Conservation (phyloP, 2,888 invertebrate genomes). For the Sphaerophoria rueppellii region DNA sequence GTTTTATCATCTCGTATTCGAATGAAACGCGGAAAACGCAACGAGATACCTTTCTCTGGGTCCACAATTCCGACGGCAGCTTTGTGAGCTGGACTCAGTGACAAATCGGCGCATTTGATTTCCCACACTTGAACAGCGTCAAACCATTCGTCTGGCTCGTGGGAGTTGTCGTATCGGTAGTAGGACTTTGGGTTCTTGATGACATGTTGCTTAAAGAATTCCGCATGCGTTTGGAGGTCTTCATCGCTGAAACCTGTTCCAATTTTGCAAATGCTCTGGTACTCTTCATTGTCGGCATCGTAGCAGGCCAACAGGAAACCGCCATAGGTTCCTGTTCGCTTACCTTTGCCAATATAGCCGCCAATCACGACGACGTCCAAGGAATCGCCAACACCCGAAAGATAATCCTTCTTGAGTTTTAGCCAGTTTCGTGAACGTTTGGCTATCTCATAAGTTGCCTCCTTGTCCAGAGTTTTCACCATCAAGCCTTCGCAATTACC, state of each 20-base stretch:
- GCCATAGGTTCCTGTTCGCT: slow-evolving; percentile 95
- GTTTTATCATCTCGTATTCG: slow-evolving; percentile 95
- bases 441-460: slow-evolving; percentile 98
- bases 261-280: slow-evolving; percentile 96
- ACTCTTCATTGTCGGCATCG: slow-evolving; percentile 94
- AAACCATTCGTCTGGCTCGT: slow-evolving; percentile 95
- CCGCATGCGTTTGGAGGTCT: slow-evolving; percentile 89
- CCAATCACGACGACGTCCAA: slow-evolving; percentile 98
- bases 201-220: slow-evolving; percentile 89
- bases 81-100: slow-evolving; percentile 95
- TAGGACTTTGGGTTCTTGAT: slow-evolving; percentile 90
- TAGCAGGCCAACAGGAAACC: slow-evolving; percentile 98
- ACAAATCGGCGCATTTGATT: slow-evolving; percentile 98
- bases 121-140: slow-evolving; percentile 95
- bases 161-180: slow-evolving; percentile 89
- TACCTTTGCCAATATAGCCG: slow-evolving; percentile 95
- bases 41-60: slow-evolving; percentile 94
- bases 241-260: slow-evolving; percentile 93
- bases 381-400: slow-evolving; percentile 98
- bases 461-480: slow-evolving; percentile 95
- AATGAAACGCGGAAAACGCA: slow-evolving; percentile 96
- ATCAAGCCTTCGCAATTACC: slow-evolving; percentile 98
- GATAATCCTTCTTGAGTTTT: slow-evolving; percentile 98
- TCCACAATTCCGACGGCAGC: slow-evolving; percentile 95
- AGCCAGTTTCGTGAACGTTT: slow-evolving; percentile 97